phyloP scores from a whole-genome alignment of 2,797 vertebrate genomes.

The Orestias chungarensis region DNA sequence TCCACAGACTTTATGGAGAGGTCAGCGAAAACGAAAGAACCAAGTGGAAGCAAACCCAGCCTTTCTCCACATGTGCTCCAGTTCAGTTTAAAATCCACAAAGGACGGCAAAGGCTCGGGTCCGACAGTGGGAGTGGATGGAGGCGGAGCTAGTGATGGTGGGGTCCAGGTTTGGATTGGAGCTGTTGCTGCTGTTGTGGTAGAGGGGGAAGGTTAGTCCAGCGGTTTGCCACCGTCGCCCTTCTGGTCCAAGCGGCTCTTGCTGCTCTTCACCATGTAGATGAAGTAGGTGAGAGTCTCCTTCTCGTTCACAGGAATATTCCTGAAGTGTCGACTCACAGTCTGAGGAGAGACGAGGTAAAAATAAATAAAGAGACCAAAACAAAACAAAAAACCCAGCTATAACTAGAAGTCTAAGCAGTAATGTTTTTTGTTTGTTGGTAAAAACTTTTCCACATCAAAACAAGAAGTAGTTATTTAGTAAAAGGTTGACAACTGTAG shows the following conservation, averaged over 20 bases:
- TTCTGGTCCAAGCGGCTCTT: constrained; percentile 98
- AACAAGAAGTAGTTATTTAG: not conserved
- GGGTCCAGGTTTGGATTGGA: constrained; percentile 5
- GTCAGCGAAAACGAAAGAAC: constrained; percentile 1
- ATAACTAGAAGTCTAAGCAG: not conserved
- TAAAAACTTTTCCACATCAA: not conserved
- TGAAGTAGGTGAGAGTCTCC: constrained; percentile 97
- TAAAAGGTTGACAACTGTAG: not conserved
- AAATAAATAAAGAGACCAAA: not conserved
- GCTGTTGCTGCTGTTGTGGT: not conserved
- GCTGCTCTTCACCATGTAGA: constrained; percentile 99
- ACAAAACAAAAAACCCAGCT: too few relatives aligned
- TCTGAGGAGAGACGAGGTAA: constrained; percentile 71
- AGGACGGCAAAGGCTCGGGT: constrained; percentile 30
- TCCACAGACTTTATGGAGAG: constrained; percentile 46
- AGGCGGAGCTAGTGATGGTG: constrained; percentile 19
- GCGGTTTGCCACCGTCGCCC: constrained; percentile 87
- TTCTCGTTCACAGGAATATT: constrained; percentile 99
- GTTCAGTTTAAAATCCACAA: constrained; percentile 5
- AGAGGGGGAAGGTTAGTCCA: constrained; percentile 81
- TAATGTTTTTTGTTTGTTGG: not conserved
- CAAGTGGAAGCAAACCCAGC: constrained; percentile 8
- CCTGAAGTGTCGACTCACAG: constrained; percentile 98
- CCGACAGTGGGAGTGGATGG: constrained; percentile 7
- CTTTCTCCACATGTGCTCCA: constrained; percentile 3